These are phyloP conservation scores for Lamellibrachia satsuma DNA, from an alignment of 2,888 invertebrate genomes.

Conservation along the genomic window DNA sequence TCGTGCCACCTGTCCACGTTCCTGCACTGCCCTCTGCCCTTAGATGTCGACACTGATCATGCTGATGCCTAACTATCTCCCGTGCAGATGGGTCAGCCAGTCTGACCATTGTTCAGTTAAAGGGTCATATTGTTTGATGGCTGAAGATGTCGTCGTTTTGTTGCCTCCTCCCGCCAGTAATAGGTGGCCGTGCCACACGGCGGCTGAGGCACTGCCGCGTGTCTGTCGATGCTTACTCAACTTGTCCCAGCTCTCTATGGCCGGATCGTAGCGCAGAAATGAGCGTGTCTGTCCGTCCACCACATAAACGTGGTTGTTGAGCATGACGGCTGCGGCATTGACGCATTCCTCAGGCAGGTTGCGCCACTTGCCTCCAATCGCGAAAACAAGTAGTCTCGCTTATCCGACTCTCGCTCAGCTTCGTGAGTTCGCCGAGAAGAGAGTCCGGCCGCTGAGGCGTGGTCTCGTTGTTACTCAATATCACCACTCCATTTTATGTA, in stretches of 20 bases:
- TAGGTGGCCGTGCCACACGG: constrained; percentile 33
- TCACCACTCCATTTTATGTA: too few species aligned
- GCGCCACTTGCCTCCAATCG: constrained; percentile 34
- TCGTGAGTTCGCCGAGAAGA: too few species aligned
- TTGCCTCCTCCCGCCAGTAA: constrained; percentile 34
- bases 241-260: constrained; percentile 32
- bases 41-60: constrained; percentile 35
- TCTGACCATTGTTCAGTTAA: constrained; percentile 33
- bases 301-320: constrained; percentile 37
- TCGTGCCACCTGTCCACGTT: neutral
- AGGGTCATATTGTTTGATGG: constrained; percentile 36
- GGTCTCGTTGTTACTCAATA: too few species aligned
- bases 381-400: neutral
- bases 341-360: constrained; percentile 29
- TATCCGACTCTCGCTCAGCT: too few species aligned
- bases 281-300: constrained; percentile 32
- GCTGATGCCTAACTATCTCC: constrained; percentile 35
- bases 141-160: neutral
- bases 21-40: constrained; percentile 19
- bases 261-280: constrained; percentile 34
- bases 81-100: constrained; percentile 31
- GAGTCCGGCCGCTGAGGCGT: too few species aligned
- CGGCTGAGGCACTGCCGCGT: constrained; percentile 36
- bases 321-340: constrained; percentile 30
- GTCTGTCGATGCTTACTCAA: constrained; percentile 30